Evolutionary conservation across 2,888 invertebrate genomes (phyloP).

Genomic region (Drosophila borealis): DNA sequence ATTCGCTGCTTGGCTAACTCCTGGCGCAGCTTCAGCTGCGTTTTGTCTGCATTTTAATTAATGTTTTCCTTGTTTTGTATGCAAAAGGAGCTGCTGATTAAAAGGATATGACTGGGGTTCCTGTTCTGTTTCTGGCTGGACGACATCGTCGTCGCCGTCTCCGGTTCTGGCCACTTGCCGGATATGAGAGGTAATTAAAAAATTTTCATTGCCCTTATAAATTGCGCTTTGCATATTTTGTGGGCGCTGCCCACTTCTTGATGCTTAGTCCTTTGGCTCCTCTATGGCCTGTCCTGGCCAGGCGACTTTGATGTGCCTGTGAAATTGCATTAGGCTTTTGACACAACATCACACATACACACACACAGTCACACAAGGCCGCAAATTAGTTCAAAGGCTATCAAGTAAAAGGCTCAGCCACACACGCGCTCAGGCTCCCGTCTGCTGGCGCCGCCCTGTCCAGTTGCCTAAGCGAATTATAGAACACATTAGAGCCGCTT

Average conservation of each 20-base stretch:
- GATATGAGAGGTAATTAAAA: constrained; percentile 76
- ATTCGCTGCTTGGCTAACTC: constrained; percentile 63
- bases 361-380: constrained; percentile 15
- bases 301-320: constrained; percentile 41
- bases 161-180: constrained; percentile 49
- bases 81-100: constrained; percentile 73
- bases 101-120: constrained; percentile 65
- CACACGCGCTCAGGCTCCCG: constrained; percentile 10
- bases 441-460: constrained; percentile 3
- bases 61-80: constrained; percentile 76
- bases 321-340: constrained; percentile 59
- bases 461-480: constrained; percentile 66
- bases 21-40: constrained; percentile 21
- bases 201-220: constrained; percentile 67
- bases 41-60: constrained; percentile 78
- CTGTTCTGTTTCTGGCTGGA: constrained; percentile 6
- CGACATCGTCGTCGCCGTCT: constrained; percentile 10
- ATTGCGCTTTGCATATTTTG: constrained; percentile 76
- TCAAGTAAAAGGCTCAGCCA: constrained; percentile 37
- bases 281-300: constrained; percentile 14
- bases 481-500: constrained; percentile 59
- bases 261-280: constrained; percentile 5
- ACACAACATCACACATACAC: constrained; percentile 15
- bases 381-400: constrained; percentile 73
- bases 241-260: constrained; percentile 36